A percentile compares a stretch with the other conserved stretches of the same genome.
These are phyloP conservation scores for Podabrus alpinus DNA, from an alignment of 2,888 invertebrate genomes.

Conservation along the genomic window DNA sequence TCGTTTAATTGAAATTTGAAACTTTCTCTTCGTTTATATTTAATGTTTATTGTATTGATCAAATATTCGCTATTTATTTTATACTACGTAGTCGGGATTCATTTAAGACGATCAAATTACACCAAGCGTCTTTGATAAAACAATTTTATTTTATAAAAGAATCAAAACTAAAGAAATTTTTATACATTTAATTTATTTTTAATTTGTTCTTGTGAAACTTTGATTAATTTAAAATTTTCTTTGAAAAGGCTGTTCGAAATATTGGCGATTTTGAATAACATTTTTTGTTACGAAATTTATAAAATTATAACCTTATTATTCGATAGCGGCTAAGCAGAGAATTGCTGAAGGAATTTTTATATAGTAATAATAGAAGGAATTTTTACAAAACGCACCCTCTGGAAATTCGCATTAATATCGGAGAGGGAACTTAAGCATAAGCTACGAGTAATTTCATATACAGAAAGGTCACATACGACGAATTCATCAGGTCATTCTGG, in stretches of 20 bases:
- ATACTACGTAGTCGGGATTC: neutral
- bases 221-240: no score
- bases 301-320: neutral
- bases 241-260: neutral
- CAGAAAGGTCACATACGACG: constrained; percentile 21
- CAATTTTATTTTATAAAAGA: neutral
- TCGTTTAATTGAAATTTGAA: neutral
- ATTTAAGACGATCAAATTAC: neutral
- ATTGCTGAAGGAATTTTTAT: constrained; percentile 16
- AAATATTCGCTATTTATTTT: neutral
- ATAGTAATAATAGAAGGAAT: constrained; percentile 11
- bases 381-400: constrained; percentile 10
- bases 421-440: neutral
- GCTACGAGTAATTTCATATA: constrained; percentile 10
- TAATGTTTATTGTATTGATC: neutral
- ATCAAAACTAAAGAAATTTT: neutral
- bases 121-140: neutral
- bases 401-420: constrained; percentile 19
- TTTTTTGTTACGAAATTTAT: neutral
- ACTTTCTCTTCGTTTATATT: neutral
- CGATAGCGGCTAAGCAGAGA: neutral
- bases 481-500: constrained; percentile 11
- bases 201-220: neutral
- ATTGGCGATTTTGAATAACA: neutral
- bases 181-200: neutral